Conservation (phyloP, 2,113 vertebrate species). For the Riparia riparia region DNA sequence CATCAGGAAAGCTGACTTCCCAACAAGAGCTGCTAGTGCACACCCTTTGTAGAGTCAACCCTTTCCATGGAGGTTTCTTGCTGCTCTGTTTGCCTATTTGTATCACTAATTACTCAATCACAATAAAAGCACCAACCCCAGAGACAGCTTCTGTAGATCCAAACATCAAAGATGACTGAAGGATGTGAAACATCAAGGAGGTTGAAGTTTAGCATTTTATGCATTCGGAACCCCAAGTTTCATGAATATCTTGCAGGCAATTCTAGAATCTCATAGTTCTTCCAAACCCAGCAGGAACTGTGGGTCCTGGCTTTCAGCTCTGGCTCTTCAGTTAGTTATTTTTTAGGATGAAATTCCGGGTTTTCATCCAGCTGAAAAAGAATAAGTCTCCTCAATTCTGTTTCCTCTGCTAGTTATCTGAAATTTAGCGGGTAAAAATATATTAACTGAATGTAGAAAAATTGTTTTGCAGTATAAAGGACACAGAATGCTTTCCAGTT, state of each 20-base stretch:
- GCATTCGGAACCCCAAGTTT: neutral
- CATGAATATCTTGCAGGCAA: neutral
- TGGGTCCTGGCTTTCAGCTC: neutral
- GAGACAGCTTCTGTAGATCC: neutral
- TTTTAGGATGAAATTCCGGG: neutral
- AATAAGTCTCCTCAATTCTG: neutral
- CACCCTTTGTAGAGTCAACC: neutral
- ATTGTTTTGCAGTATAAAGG: neutral
- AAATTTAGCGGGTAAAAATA: slow-evolving; percentile 33
- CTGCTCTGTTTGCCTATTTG: neutral
- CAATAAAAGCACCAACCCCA: neutral
- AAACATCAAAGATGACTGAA: neutral
- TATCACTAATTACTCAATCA: neutral
- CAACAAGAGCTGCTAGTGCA: neutral
- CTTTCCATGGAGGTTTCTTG: neutral
- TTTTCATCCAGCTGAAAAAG: neutral
- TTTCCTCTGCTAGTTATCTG: neutral
- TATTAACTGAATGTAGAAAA: neutral
- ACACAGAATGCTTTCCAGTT: slow-evolving; percentile 16
- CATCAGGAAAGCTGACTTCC: neutral
- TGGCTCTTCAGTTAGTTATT: neutral
- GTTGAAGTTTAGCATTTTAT: neutral
- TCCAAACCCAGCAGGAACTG: neutral
- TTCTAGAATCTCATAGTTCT: neutral
- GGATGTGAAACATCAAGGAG: neutral